Conservation (phyloP, 2,888 invertebrate genomes). For the Spicauda simplicius region DNA sequence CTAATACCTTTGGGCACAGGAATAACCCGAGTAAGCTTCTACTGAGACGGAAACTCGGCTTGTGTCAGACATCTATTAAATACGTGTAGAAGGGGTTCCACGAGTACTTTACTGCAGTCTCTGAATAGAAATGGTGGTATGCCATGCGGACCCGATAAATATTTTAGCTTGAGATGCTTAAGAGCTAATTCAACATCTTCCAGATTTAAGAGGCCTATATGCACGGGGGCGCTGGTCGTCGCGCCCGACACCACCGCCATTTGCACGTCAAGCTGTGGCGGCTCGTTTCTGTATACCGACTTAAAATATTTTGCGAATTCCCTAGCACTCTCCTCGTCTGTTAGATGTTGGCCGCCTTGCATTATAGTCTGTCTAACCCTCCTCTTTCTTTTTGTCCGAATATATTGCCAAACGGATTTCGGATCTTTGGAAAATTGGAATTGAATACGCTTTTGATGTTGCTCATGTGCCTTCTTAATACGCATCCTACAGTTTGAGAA, state of each 20-base stretch:
- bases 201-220: slow-evolving; percentile 6
- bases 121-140: slow-evolving; percentile 34
- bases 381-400: slow-evolving; percentile 21
- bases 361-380: slow-evolving; percentile 1
- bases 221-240: slow-evolving; percentile 29
- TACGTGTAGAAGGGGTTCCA: slow-evolving; percentile 27
- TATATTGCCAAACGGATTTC: slow-evolving; percentile 38
- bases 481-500: slow-evolving; percentile 29
- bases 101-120: slow-evolving; percentile 38
- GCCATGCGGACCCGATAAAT: slow-evolving; percentile 13
- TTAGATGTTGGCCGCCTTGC: slow-evolving; percentile 31
- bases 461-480: slow-evolving; percentile 33
- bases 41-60: slow-evolving; percentile 9
- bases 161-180: slow-evolving; percentile 7
- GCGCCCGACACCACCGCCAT: slow-evolving; percentile 18
- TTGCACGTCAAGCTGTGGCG: slow-evolving; percentile 16
- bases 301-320: slow-evolving; percentile 38
- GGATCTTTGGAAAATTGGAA: slow-evolving; percentile 37
- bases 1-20: slow-evolving; percentile 28
- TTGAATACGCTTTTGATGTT: slow-evolving; percentile 26
- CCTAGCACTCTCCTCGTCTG: slow-evolving; percentile 27
- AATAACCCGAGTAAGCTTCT: slow-evolving; percentile 21
- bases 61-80: slow-evolving; percentile 27
- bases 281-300: slow-evolving; percentile 27
- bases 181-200: slow-evolving; percentile 9